phyloP scores from a whole-genome alignment of 2,888 invertebrate genomes.

The Sesia bembeciformis region DNA sequence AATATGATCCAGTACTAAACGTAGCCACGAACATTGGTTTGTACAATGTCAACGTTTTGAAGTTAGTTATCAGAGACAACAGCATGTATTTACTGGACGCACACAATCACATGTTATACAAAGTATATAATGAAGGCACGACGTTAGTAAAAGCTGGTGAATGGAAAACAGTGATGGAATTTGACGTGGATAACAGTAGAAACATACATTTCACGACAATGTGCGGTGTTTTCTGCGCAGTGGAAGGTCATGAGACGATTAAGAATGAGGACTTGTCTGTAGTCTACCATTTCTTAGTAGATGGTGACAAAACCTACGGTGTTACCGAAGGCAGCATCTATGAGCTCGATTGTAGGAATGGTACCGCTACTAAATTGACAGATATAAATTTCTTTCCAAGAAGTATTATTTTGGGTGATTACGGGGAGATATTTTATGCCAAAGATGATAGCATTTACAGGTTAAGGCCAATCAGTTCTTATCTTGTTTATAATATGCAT shows the following conservation, averaged over 20 bases:
- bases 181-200: constrained; percentile 45
- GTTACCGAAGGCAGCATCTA: constrained; percentile 38
- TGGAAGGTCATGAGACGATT: constrained; percentile 31
- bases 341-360: constrained; percentile 47
- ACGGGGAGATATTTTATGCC: constrained; percentile 57
- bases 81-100: constrained; percentile 54
- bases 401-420: constrained; percentile 55
- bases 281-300: constrained; percentile 16
- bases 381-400: constrained; percentile 37
- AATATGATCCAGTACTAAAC: constrained; percentile 41
- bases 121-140: constrained; percentile 35
- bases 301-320: constrained; percentile 39
- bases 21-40: constrained; percentile 43
- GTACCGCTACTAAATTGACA: constrained; percentile 43
- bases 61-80: constrained; percentile 51
- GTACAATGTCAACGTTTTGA: constrained; percentile 54
- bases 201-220: constrained; percentile 52
- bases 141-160: constrained; percentile 31
- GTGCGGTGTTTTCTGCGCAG: constrained; percentile 53
- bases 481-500: constrained; percentile 35
- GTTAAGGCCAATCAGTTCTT: constrained; percentile 48
- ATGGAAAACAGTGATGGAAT: constrained; percentile 47
- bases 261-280: constrained; percentile 29
- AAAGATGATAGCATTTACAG: constrained; percentile 40
- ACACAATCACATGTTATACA: constrained; percentile 54